Conservation (phyloP, 2,113 vertebrate genomes). For the Platysternon megacephalum region DNA sequence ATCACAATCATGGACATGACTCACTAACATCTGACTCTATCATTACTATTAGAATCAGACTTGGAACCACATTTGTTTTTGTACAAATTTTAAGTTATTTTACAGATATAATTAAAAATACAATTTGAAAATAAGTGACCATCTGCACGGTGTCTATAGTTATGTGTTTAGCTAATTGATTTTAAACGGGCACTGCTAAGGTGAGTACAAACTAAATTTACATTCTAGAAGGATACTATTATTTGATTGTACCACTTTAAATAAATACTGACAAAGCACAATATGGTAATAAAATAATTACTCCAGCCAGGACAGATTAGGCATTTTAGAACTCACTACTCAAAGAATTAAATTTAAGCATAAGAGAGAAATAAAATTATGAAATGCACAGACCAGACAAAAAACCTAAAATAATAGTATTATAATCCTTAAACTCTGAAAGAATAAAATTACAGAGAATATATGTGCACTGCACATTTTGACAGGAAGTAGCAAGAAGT, state of each 20-base stretch:
- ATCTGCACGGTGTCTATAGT: background rate
- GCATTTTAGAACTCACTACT: background rate
- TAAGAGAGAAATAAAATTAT: background rate
- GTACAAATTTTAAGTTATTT: background rate
- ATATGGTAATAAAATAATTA: too few species aligned
- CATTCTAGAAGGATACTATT: too few species aligned
- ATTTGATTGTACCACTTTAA: too few species aligned
- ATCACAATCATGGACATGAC: too few species aligned
- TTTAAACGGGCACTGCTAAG: background rate
- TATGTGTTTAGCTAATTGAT: background rate
- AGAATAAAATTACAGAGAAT: background rate
- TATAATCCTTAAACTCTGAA: background rate
- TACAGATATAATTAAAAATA: background rate
- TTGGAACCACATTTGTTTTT: background rate
- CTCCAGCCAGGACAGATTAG: too few species aligned
- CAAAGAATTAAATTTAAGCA: background rate
- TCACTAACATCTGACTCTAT: too few species aligned
- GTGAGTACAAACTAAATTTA: too few species aligned
- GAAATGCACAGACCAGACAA: background rate
- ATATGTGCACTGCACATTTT: background rate
- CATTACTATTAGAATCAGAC: too few species aligned
- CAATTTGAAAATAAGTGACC: background rate
- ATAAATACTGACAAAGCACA: too few species aligned
- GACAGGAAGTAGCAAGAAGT: background rate
- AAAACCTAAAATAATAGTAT: background rate